phyloP scores from a whole-genome alignment of 1,140 invertebrate genomes.

The Colletes latitarsis region DNA sequence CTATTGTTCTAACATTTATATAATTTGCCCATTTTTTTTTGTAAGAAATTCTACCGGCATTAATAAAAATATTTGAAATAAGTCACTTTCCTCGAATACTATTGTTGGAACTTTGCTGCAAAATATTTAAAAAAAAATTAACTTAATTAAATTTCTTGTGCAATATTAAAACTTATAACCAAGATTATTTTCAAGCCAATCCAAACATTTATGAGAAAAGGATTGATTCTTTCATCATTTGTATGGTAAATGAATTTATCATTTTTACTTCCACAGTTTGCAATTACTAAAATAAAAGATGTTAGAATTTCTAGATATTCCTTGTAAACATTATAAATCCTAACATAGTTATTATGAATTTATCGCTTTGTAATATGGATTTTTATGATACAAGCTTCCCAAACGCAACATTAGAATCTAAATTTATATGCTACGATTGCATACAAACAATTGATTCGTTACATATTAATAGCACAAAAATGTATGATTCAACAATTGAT shows the following conservation, averaged over 20 bases:
- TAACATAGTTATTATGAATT: constrained; percentile 49
- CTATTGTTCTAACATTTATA: constrained; percentile 28
- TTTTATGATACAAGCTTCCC: constrained; percentile 65
- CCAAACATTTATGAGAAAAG: background rate
- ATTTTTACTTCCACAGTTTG: constrained; percentile 34
- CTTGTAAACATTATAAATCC: constrained; percentile 61
- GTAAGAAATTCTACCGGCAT: constrained; percentile 16
- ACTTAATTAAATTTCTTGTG: constrained; percentile 1
- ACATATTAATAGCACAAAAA: constrained; percentile 39
- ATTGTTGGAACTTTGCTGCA: background rate
- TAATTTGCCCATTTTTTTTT: background rate
- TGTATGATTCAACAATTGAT: constrained; percentile 28
- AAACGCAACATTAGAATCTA: constrained; percentile 64
- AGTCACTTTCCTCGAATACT: background rate
- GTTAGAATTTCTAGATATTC: constrained; percentile 64
- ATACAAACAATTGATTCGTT: constrained; percentile 16
- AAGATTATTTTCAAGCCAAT: constrained; percentile 14
- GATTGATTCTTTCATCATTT: constrained; percentile 21
- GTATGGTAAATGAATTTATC: constrained; percentile 39
- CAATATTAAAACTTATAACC: background rate
- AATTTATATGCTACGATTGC: constrained; percentile 48
- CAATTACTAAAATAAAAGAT: constrained; percentile 71
- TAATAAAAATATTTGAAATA: constrained; percentile 3
- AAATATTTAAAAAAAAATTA: constrained; percentile 11
- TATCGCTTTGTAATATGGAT: constrained; percentile 18